These are phyloP conservation scores for Pararge aegeria DNA, from an alignment of 1,140 invertebrate species.

Conservation along the genomic window DNA sequence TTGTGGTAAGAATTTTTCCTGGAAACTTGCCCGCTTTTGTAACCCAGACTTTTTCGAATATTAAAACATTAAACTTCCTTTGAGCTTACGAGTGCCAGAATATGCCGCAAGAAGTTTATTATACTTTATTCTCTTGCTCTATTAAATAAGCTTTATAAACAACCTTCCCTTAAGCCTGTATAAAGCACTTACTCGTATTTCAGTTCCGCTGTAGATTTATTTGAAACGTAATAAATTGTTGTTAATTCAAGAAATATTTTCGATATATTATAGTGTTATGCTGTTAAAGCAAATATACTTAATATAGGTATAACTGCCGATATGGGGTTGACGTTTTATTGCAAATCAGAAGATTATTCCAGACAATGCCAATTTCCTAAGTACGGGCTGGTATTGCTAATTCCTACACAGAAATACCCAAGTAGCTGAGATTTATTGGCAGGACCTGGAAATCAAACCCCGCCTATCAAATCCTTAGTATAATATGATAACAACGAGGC, in stretches of 20 bases:
- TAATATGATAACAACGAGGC: no score
- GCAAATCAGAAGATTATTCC: not conserved
- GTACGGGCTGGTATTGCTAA: no score
- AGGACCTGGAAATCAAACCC: no score
- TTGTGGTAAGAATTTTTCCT: not conserved
- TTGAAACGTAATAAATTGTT: not conserved
- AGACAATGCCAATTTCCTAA: no score
- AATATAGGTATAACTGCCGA: slow-evolving; percentile 50
- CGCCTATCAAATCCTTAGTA: no score
- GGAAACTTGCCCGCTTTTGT: not conserved
- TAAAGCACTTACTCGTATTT: not conserved
- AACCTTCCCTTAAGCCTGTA: slow-evolving; percentile 2
- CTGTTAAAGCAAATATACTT: slow-evolving; percentile 58
- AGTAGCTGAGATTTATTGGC: no score
- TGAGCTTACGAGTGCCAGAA: slow-evolving; percentile 31
- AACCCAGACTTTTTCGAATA: not conserved
- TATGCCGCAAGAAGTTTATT: slow-evolving; percentile 12
- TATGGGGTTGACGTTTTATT: slow-evolving; percentile 33
- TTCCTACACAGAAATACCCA: no score
- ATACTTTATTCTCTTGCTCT: slow-evolving; percentile 22
- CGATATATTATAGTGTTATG: slow-evolving; percentile 70
- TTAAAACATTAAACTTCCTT: slow-evolving; percentile 12
- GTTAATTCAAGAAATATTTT: slow-evolving; percentile 54
- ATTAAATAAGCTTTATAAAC: slow-evolving; percentile 21
- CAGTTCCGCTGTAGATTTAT: not conserved